Percentiles rank a stretch among this genome's conserved stretches.
Conservation (phyloP, 2,888 invertebrate species). For the Halictus quadricinctus region DNA sequence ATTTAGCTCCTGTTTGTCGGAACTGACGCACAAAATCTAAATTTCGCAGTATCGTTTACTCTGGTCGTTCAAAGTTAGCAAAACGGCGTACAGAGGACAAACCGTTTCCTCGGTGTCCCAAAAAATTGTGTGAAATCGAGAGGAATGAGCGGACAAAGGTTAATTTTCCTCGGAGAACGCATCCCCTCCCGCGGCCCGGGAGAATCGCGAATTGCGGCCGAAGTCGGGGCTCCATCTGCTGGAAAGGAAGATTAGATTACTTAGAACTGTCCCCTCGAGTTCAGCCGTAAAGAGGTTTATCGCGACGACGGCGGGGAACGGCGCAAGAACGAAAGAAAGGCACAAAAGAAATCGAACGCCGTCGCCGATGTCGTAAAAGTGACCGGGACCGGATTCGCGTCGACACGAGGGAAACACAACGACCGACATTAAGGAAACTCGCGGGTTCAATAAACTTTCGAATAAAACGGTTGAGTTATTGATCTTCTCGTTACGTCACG, state of each 20-base stretch:
- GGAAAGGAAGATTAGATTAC: conserved; percentile 50
- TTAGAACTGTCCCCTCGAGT: conserved; percentile 38
- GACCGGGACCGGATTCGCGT: neutral
- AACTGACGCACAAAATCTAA: no score
- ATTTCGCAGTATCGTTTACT: no score
- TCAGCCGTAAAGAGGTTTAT: conserved; percentile 49
- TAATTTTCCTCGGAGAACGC: neutral
- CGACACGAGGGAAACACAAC: neutral
- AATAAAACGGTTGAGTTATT: conserved; percentile 70
- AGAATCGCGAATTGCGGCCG: conserved; percentile 19
- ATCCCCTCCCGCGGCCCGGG: neutral
- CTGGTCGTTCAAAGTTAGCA: no score
- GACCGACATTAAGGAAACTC: conserved; percentile 39
- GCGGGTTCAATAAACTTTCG: conserved; percentile 52
- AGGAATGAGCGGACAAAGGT: no score
- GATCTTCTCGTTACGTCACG: conserved; percentile 71
- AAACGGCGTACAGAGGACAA: no score
- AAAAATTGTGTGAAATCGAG: no score
- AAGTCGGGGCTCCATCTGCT: conserved; percentile 16
- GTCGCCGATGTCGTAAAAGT: conserved; percentile 36
- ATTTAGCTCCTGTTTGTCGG: no score
- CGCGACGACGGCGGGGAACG: neutral
- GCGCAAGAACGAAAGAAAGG: neutral
- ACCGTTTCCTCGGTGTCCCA: no score
- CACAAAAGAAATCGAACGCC: conserved; percentile 13